Evolutionary conservation across 1,140 invertebrate species (phyloP).

Genomic region (Colletes gigas): DNA sequence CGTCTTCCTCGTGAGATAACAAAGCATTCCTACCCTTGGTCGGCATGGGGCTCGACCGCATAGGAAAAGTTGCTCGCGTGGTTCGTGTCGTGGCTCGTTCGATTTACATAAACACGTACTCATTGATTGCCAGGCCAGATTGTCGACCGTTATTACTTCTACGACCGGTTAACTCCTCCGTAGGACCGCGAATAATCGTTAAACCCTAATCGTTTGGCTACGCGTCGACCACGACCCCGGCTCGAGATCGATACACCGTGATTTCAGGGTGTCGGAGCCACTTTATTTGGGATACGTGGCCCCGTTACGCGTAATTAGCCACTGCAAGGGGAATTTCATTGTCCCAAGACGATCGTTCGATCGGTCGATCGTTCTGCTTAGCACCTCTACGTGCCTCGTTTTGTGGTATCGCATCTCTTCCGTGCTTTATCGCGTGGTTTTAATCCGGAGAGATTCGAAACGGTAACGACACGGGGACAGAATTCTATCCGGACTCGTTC

Average conservation of each 20-base stretch:
- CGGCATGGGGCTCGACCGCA: conserved; percentile 50
- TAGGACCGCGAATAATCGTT: conserved; percentile 63
- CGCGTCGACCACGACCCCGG: conserved; percentile 46
- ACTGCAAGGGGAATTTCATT: conserved; percentile 16
- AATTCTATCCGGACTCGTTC: background rate
- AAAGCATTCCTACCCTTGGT: conserved; percentile 44
- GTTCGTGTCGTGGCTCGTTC: conserved; percentile 74
- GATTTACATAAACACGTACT: conserved; percentile 80
- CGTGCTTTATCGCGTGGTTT: background rate
- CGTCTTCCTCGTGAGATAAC: conserved; percentile 50
- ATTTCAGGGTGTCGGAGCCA: background rate
- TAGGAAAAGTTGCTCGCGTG: conserved; percentile 69
- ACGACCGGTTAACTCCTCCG: conserved; percentile 70
- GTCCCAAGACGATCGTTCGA: background rate
- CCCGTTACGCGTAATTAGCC: conserved; percentile 14
- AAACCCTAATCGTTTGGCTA: conserved; percentile 61
- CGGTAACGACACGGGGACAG: background rate
- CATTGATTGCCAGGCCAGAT: conserved; percentile 78
- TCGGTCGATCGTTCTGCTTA: background rate
- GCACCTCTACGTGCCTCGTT: background rate
- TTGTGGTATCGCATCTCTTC: background rate
- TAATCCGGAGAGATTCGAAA: background rate
- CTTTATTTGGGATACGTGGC: conserved; percentile 27
- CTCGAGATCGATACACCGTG: conserved; percentile 18
- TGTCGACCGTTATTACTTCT: conserved; percentile 76